Evolutionary conservation across 2,888 invertebrate genomes (phyloP).

Genomic region (Hypsopygia costalis): DNA sequence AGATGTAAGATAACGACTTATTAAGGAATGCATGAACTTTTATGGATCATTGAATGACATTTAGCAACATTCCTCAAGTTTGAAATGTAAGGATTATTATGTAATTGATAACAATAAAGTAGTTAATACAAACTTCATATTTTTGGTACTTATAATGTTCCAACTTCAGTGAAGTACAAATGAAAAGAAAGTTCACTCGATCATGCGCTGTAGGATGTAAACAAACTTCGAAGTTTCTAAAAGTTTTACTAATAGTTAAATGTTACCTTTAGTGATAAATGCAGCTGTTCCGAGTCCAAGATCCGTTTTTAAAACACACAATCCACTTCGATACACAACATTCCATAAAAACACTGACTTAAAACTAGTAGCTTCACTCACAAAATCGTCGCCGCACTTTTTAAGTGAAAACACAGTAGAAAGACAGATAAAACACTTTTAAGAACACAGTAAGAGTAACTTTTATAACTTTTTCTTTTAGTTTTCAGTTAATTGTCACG

Average conservation of each 20-base stretch:
- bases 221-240: constrained; percentile 59
- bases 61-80: too few species aligned
- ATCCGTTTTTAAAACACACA: constrained; percentile 49
- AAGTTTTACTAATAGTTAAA: constrained; percentile 44
- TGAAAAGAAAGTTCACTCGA: constrained; percentile 10
- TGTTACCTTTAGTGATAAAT: constrained; percentile 49
- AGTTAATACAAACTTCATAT: too few species aligned
- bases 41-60: too few species aligned
- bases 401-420: constrained; percentile 52
- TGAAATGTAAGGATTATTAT: too few species aligned
- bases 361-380: constrained; percentile 65
- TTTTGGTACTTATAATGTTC: too few species aligned
- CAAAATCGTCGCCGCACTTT: constrained; percentile 62
- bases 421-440: constrained; percentile 40
- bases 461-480: constrained; percentile 38
- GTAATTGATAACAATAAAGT: too few species aligned
- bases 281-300: constrained; percentile 44
- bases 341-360: constrained; percentile 68
- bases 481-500: constrained; percentile 38
- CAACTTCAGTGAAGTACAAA: background rate
- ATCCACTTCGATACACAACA: constrained; percentile 74
- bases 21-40: too few species aligned
- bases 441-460: constrained; percentile 30
- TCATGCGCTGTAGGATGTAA: constrained; percentile 72
- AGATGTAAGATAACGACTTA: too few species aligned